Conservation (phyloP, 1,140 invertebrate species). For the Hirudo medicinalis region DNA sequence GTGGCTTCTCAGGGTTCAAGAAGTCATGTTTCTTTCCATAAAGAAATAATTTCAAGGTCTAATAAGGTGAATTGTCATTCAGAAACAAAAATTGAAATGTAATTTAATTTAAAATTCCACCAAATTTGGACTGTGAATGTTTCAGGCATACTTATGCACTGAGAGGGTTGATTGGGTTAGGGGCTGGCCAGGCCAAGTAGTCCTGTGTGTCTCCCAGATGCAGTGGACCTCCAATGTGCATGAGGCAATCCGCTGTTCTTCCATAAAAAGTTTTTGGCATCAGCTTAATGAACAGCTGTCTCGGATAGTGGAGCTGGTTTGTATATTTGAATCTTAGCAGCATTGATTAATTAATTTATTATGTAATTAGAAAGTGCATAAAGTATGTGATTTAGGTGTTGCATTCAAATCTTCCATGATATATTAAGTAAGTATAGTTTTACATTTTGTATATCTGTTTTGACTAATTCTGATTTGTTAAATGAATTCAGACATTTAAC, state of each 20-base stretch:
- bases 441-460: not conserved
- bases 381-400: too few species aligned
- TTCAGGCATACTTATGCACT: conserved; percentile 31
- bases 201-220: conserved; percentile 40
- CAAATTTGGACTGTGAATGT: not conserved
- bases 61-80: conserved; percentile 28
- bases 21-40: conserved; percentile 39
- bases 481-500: too few species aligned
- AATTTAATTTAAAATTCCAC: too few species aligned
- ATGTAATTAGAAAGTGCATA: not conserved
- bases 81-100: not conserved
- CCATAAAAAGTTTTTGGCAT: conserved; percentile 33
- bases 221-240: conserved; percentile 39
- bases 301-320: conserved; percentile 39
- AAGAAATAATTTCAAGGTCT: conserved; percentile 34
- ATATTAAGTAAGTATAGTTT: not conserved
- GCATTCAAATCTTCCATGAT: not conserved
- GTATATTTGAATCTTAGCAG: not conserved
- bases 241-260: conserved; percentile 32
- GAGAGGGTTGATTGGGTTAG: conserved; percentile 37
- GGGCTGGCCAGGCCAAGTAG: conserved; percentile 42
- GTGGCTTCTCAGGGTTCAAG: conserved; percentile 42
- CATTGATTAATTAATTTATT: not conserved
- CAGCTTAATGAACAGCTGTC: conserved; percentile 34
- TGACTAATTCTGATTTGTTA: too few species aligned